Base-by-base conservation (phyloP, 2,888 invertebrate genomes). In the Pristionchus fissidentatus region DNA sequence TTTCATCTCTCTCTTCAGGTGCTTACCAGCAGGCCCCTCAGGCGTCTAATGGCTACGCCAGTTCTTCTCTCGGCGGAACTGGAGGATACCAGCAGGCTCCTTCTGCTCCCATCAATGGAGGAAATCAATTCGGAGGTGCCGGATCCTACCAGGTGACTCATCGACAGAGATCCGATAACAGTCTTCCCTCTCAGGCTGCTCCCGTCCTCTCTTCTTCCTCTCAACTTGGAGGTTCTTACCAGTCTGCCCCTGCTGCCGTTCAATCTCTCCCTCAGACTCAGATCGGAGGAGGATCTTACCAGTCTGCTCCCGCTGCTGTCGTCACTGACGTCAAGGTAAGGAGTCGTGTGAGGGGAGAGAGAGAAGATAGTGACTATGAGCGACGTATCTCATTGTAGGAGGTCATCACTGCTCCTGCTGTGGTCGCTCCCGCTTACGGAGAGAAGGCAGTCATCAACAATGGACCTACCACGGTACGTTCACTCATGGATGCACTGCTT, bases 391-490 rank as follows among this genome's bases (percentile, higher is more conserved):
- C 10, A 57, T 57, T 57, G 57, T 15, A 57, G 62, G 62, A 62
- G 62, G 62, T 35, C 35, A 35, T 62, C 35, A 62, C 62, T 62
- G 46, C 26, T n/a, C 73, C 41, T 13, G 73, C 46, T 10, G 26
- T 38, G 10, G 35, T 41, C n/a, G 41, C 41, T 66, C 66, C 41
- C 4, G 41, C 73, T 2, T 73, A 73, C 46, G 73, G 73, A 73
- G 73, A 73, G 73, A 73, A 73, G 46, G 73, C 73, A 15, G 46
- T 73, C 10, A 73, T 73, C 46, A 73, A 73, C 46, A 73, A 73
- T n/a, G 73, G 73, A 43, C 73, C 73, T 35, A 22, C 41, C 26
- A 41, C 41, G 35, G 73, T 73, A 13, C 41, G 62, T 62, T 7
- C 5, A 26, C 29, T 10, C 57, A 26, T 57, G 29, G n/a, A n/a